Conservation (phyloP, 2,113 vertebrate species). For the Crotalus tigris region DNA sequence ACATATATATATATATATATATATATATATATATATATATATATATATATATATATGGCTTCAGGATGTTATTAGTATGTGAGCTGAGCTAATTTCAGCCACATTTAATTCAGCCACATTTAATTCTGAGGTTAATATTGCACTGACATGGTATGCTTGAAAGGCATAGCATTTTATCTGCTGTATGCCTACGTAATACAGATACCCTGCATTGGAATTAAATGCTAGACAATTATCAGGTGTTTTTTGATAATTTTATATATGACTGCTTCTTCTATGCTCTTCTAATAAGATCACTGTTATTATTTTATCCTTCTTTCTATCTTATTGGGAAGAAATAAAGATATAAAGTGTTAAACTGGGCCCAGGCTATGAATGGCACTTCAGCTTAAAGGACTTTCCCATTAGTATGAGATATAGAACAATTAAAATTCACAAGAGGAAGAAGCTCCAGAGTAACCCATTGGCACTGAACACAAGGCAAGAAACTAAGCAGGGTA, state of each 20-base stretch:
- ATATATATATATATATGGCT: too few species aligned
- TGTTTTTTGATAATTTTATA: not conserved
- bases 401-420: not conserved
- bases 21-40: too few species aligned
- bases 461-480: not conserved
- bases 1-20: too few species aligned
- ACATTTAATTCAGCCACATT: conserved; percentile 11
- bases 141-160: conserved; percentile 2
- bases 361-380: not conserved
- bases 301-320: conserved; percentile 23
- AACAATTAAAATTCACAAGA: not conserved
- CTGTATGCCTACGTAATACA: not conserved
- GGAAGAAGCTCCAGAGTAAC: not conserved
- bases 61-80: too few species aligned
- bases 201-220: conserved; percentile 6
- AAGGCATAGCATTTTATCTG: not conserved
- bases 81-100: not conserved
- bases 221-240: not conserved
- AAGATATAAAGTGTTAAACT: not conserved
- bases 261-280: not conserved
- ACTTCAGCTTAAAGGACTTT: not conserved
- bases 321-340: not conserved
- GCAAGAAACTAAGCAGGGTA: not conserved
- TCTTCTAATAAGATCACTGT: not conserved
- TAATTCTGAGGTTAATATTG: conserved; percentile 27